phyloP scores from a whole-genome alignment of 2,888 invertebrate genomes.

The Quadroppia sp. region DNA sequence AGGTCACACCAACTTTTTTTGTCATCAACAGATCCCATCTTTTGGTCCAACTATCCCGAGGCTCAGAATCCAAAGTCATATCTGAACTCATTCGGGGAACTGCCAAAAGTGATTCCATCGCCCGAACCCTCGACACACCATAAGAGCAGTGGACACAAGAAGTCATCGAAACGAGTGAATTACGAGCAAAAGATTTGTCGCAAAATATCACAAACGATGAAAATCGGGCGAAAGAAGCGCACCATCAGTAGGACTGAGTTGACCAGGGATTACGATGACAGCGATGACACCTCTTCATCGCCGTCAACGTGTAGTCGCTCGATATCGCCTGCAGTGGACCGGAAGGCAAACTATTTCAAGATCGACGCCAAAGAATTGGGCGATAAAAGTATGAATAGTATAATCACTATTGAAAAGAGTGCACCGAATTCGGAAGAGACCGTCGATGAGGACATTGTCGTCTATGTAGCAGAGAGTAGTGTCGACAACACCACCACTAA shows the following conservation, averaged over 20 bases:
- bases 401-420: background rate
- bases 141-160: background rate
- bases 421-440: background rate
- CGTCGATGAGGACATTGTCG: background rate
- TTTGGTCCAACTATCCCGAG: conserved; percentile 27
- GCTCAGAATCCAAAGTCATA: conserved; percentile 20
- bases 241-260: background rate
- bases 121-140: background rate
- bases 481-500: background rate
- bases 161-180: background rate
- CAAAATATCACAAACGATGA: background rate
- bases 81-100: background rate
- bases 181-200: background rate
- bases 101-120: conserved; percentile 29
- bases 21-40: background rate
- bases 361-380: background rate
- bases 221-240: background rate
- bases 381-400: background rate
- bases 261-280: background rate
- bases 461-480: no score
- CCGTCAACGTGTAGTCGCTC: background rate
- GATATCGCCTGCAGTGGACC: background rate
- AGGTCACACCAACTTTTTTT: background rate
- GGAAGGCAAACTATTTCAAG: background rate
- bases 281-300: background rate